Evolutionary conservation across 2,888 invertebrate genomes (phyloP), one percentile per base, ranked within the genome.

Genomic region (Sinopyrophorus schimmeli): DNA sequence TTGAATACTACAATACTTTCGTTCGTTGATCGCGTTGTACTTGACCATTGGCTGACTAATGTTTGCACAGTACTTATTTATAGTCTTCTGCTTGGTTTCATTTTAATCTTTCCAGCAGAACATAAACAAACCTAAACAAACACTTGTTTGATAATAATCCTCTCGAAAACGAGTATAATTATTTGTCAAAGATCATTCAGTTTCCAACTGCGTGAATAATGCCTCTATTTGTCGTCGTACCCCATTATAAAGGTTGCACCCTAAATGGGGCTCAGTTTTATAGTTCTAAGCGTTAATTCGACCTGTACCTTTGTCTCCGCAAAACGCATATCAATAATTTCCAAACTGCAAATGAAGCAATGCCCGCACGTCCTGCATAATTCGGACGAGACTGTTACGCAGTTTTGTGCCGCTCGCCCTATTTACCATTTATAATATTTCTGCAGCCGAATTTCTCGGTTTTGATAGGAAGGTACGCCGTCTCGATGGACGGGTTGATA

Each of bases 31-130:
- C 64, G 61, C 59, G 67, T 69, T 69, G 67, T 69, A 56, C 54
- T 53, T 59, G 64, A 44, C 62, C 65, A 63, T 53, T 63, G 64
- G 64, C 60, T 62, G 63, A 60, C 59, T 60, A 59, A 59, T 61
- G 61, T 61, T 61, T 62, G 53, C 55, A 47, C 58, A 54, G 54
- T 54, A 56, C 59, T 62, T 59, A 61, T 70, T 70, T 70, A 69
- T 65, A 67, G 65, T 69, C 65, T 71, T 70, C 68, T 68, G 72
- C 70, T 69, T 68, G 67, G 71, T 67, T 71, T 70, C 69, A 68
- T 71, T 72, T 72, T 72, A 72, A 72, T 72, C 72, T 72, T 71
- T 71, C 68, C 66, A 67, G 67, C 66, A 62, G 59, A 61, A 61
- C 54, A 60, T 65, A 71, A 70, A 71, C 64, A 70, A 62, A 59